Evolutionary conservation across 2,113 vertebrate species (phyloP).

Genomic region (Limanda limanda): DNA sequence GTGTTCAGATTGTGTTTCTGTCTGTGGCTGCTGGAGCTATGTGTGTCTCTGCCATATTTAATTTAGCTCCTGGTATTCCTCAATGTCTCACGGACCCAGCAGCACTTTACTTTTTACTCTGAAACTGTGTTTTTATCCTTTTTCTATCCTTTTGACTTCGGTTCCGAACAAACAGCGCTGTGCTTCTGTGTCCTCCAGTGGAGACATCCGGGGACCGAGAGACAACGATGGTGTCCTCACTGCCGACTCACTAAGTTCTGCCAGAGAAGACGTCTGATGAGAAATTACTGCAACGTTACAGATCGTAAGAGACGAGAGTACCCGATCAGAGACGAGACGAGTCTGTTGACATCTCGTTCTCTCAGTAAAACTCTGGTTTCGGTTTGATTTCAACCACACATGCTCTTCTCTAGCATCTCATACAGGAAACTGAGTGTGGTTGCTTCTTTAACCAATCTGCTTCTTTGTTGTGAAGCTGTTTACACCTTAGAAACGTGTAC

Average conservation of each 20-base stretch:
- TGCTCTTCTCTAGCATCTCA: neutral
- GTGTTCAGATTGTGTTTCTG: neutral
- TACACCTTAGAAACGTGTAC: no score
- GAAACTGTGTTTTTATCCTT: neutral
- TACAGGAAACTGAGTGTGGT: no score
- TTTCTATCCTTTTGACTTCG: neutral
- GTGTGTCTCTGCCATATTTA: slow-evolving; percentile 14
- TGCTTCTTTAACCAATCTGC: no score
- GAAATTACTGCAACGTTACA: slow-evolving; percentile 71
- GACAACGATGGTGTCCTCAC: slow-evolving; percentile 60
- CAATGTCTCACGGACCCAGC: neutral
- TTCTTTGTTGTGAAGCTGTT: no score
- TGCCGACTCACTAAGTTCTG: slow-evolving; percentile 56
- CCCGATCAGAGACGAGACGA: no score
- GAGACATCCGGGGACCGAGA: slow-evolving; percentile 24
- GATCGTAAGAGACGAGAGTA: slow-evolving; percentile 50
- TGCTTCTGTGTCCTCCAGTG: slow-evolving; percentile 17
- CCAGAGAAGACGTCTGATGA: slow-evolving; percentile 73
- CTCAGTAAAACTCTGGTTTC: neutral
- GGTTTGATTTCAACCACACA: neutral
- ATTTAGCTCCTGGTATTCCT: slow-evolving; percentile 22
- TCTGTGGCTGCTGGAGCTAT: neutral
- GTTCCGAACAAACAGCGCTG: neutral
- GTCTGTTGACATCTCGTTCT: no score
- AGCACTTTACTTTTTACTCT: slow-evolving; percentile 1